Evolutionary conservation across 1,140 invertebrate species (phyloP).

Genomic region (Drosophila sproati): DNA sequence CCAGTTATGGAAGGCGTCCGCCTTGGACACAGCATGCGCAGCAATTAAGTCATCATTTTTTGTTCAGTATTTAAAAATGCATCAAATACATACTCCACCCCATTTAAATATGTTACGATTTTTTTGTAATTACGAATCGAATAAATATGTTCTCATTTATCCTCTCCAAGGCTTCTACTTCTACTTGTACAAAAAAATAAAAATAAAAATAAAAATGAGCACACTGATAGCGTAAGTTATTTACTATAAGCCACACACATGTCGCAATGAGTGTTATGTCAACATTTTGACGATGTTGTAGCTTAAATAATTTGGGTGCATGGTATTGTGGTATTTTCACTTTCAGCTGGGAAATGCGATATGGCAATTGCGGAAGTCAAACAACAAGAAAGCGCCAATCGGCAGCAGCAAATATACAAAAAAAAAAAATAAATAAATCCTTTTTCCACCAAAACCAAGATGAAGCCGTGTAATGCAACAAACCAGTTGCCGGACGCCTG

Average conservation of each 20-base stretch:
- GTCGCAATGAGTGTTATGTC: conserved; percentile 54
- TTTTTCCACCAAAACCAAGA: conserved; percentile 66
- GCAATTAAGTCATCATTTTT: neutral
- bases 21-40: no score
- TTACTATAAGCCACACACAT: conserved; percentile 8
- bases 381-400: conserved; percentile 62
- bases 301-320: neutral
- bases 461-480: conserved; percentile 35
- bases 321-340: conserved; percentile 63
- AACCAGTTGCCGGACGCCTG: conserved; percentile 57
- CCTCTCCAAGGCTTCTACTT: no score
- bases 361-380: conserved; percentile 75
- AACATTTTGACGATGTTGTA: conserved; percentile 37
- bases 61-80: no score
- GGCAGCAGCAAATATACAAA: conserved; percentile 45
- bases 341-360: conserved; percentile 64
- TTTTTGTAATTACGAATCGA: no score
- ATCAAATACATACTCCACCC: neutral
- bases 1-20: neutral
- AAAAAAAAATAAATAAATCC: conserved; percentile 60
- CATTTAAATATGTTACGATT: no score
- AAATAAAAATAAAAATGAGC: no score
- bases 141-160: no score
- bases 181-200: no score
- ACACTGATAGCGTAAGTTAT: conserved; percentile 2